These are phyloP conservation scores for Ranitomeya imitator DNA, from an alignment of 2,113 vertebrate genomes.

Conservation along the genomic window DNA sequence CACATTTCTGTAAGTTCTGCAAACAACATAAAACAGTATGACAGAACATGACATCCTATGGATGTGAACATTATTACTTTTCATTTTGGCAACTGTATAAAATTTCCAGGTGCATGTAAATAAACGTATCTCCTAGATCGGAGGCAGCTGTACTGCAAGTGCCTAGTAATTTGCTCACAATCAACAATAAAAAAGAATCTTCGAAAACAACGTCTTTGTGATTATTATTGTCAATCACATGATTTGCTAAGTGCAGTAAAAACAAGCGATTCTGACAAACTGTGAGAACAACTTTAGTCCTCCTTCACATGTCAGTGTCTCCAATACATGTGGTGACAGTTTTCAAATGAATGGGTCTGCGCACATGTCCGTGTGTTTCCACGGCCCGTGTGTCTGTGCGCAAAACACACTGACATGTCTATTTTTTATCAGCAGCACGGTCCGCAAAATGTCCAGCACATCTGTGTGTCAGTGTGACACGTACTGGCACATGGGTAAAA, in stretches of 20 bases:
- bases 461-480: too few relatives aligned
- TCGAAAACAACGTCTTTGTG: background rate
- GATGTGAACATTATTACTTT: background rate
- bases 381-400: too few relatives aligned
- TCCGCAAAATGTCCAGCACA: too few relatives aligned
- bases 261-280: background rate
- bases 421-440: too few relatives aligned
- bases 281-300: background rate
- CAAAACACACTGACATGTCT: too few relatives aligned
- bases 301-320: too few relatives aligned
- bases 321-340: too few relatives aligned
- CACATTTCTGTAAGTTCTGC: background rate
- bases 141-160: background rate
- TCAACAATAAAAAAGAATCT: background rate
- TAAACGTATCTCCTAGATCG: background rate
- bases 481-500: too few relatives aligned
- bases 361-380: too few relatives aligned
- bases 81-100: background rate
- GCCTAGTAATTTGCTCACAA: background rate
- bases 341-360: too few relatives aligned
- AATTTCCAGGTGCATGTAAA: background rate
- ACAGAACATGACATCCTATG: background rate
- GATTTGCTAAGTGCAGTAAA: background rate
- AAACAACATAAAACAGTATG: background rate
- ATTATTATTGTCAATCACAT: conserved; percentile 13